A percentile compares a stretch with the other conserved stretches of the same genome.
These are phyloP conservation scores for Diloba caeruleocephala DNA, from an alignment of 2,888 invertebrate species.

Conservation along the genomic window DNA sequence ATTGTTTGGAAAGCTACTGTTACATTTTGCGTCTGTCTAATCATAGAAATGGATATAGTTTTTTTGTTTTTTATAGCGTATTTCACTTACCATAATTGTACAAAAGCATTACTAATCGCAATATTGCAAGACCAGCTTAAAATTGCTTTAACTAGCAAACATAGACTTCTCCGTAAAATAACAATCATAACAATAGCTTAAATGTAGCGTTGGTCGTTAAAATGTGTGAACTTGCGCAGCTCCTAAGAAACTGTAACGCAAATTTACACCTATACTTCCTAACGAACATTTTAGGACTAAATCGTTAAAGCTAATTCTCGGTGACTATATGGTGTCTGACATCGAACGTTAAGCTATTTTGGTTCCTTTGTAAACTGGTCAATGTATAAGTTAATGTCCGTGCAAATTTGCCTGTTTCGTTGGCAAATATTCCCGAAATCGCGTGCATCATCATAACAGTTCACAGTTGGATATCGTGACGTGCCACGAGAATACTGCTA, in stretches of 20 bases:
- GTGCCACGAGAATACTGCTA: too few relatives aligned
- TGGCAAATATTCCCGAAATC: neutral
- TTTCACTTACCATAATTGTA: too few relatives aligned
- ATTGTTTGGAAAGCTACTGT: too few relatives aligned
- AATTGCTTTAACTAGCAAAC: neutral
- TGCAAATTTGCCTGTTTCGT: neutral
- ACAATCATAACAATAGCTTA: slow-evolving; percentile 22
- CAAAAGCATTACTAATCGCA: too few relatives aligned
- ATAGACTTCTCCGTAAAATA: slow-evolving; percentile 19
- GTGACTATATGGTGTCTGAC: slow-evolving; percentile 33
- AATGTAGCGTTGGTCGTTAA: slow-evolving; percentile 6
- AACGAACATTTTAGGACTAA: slow-evolving; percentile 30
- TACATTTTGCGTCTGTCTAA: too few relatives aligned
- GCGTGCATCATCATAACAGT: too few relatives aligned
- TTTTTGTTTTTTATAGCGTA: too few relatives aligned
- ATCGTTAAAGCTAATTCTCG: slow-evolving; percentile 39
- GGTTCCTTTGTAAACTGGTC: slow-evolving; percentile 9
- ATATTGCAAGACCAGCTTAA: too few relatives aligned
- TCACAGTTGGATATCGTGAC: too few relatives aligned
- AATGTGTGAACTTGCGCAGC: slow-evolving; percentile 27
- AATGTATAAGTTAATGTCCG: slow-evolving; percentile 7
- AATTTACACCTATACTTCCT: slow-evolving; percentile 24
- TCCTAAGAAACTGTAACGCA: slow-evolving; percentile 27
- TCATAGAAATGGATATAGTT: too few relatives aligned
- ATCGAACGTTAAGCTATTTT: slow-evolving; percentile 39